Evolutionary conservation across 2,113 vertebrate species (phyloP).

Genomic region (Psammodynastes pulverulentus): DNA sequence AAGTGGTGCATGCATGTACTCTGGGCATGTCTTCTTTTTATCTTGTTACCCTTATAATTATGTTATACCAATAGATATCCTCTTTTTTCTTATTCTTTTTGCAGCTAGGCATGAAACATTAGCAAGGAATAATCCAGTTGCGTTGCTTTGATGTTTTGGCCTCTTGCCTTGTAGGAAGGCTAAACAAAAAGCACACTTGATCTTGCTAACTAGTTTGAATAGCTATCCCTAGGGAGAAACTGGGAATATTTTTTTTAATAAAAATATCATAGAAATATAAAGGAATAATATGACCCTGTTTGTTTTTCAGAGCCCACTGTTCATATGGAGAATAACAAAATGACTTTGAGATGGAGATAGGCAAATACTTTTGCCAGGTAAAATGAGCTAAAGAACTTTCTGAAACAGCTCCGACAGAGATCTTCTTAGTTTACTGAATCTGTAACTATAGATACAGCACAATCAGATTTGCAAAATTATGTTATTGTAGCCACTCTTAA

Average conservation of each 20-base stretch:
- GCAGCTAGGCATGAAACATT: neutral
- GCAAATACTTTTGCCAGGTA: neutral
- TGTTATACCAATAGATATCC: neutral
- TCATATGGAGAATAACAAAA: neutral
- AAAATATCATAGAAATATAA: neutral
- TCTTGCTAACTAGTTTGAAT: neutral
- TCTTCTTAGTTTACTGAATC: neutral
- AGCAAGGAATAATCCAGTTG: neutral
- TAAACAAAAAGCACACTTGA: neutral
- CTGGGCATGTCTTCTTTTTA: neutral
- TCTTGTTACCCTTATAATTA: neutral
- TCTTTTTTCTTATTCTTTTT: neutral
- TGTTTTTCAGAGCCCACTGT: neutral
- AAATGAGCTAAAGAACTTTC: neutral
- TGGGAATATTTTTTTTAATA: neutral
- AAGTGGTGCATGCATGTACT: neutral
- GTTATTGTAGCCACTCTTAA: too few species aligned
- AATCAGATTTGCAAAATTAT: too few species aligned
- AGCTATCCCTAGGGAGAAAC: neutral
- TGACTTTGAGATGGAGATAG: neutral
- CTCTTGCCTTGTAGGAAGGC: neutral
- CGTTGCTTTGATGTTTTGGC: neutral
- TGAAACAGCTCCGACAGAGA: neutral
- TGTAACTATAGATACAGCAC: too few species aligned
- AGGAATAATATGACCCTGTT: neutral